A percentile compares a stretch with the other conserved stretches of the same genome.
These are phyloP conservation scores for Cerastis leucographa DNA, from an alignment of 2,888 invertebrate species.

Conservation along the genomic window DNA sequence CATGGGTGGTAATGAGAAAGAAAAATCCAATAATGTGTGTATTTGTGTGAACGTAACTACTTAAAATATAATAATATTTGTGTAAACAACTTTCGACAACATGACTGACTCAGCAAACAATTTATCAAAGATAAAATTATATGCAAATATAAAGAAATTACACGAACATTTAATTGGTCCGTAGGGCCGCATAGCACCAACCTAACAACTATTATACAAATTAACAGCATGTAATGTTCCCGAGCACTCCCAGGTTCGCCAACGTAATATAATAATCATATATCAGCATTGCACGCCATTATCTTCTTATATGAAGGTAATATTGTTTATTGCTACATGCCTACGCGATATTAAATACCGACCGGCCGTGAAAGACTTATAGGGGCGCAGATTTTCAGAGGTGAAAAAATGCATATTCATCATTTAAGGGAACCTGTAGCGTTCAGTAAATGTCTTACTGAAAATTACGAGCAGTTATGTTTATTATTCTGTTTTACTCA, in stretches of 20 bases:
- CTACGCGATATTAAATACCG: slow-evolving; percentile 61
- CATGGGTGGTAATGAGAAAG: too few species aligned
- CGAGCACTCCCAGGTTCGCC: slow-evolving; percentile 65
- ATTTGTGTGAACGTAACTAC: too few species aligned
- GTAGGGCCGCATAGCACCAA: slow-evolving; percentile 45
- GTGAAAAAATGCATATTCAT: slow-evolving; percentile 46
- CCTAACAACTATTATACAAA: slow-evolving; percentile 72
- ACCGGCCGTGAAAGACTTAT: slow-evolving; percentile 24
- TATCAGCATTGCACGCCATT: slow-evolving; percentile 68
- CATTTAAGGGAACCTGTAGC: slow-evolving; percentile 13
- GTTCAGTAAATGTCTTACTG: not conserved
- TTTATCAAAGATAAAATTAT: slow-evolving; percentile 57
- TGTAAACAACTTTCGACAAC: not conserved
- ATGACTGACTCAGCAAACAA: slow-evolving; percentile 48
- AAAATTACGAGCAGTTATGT: not conserved
- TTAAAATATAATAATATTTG: not conserved
- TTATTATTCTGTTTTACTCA: too few species aligned
- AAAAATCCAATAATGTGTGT: too few species aligned
- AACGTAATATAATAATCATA: slow-evolving; percentile 61
- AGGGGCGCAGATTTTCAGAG: slow-evolving; percentile 36
- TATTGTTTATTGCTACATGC: slow-evolving; percentile 65
- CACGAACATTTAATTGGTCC: slow-evolving; percentile 53
- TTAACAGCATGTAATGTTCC: slow-evolving; percentile 70
- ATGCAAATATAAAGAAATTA: slow-evolving; percentile 65
- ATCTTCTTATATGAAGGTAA: slow-evolving; percentile 63